phyloP scores from a whole-genome alignment of 92 coral and sea anemone species.

The Palythoa heliodiscus region DNA sequence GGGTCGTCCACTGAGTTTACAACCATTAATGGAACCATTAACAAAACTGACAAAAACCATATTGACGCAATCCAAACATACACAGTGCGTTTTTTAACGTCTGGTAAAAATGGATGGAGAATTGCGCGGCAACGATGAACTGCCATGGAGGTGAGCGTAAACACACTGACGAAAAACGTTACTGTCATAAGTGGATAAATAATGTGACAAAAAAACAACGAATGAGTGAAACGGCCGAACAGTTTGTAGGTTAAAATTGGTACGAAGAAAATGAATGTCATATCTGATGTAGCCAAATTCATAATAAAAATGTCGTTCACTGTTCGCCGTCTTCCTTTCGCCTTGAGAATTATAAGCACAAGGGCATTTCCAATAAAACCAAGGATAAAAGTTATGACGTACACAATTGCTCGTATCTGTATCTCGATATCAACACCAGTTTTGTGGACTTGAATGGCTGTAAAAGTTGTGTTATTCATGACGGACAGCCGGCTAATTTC shows the following conservation, averaged over 20 bases:
- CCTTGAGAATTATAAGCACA: constrained; percentile 64
- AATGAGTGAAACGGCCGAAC: constrained; percentile 56
- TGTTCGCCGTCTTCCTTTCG: constrained; percentile 68
- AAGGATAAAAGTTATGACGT: constrained; percentile 64
- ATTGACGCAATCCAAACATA: constrained; percentile 57
- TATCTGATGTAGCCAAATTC: constrained; percentile 80
- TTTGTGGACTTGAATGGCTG: not conserved
- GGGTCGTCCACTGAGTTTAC: constrained; percentile 53
- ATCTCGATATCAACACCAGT: not conserved
- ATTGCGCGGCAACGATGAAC: constrained; percentile 90
- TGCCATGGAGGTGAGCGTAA: constrained; percentile 85
- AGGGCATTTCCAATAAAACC: constrained; percentile 79
- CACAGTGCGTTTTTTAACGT: constrained; percentile 66
- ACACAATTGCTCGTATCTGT: constrained; percentile 41
- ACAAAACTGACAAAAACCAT: constrained; percentile 67
- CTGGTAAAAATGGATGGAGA: constrained; percentile 77
- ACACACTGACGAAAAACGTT: constrained; percentile 83
- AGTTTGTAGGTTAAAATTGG: constrained; percentile 74
- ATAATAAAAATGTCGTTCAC: constrained; percentile 85
- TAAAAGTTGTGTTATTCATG: constrained; percentile 33
- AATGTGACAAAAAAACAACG: constrained; percentile 71
- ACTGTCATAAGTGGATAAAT: constrained; percentile 82
- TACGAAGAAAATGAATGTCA: constrained; percentile 71
- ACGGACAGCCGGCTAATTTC: not conserved
- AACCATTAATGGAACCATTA: constrained; percentile 70